Evolutionary conservation across 2,113 vertebrate genomes (phyloP).

Genomic region (Psettodes erumei): DNA sequence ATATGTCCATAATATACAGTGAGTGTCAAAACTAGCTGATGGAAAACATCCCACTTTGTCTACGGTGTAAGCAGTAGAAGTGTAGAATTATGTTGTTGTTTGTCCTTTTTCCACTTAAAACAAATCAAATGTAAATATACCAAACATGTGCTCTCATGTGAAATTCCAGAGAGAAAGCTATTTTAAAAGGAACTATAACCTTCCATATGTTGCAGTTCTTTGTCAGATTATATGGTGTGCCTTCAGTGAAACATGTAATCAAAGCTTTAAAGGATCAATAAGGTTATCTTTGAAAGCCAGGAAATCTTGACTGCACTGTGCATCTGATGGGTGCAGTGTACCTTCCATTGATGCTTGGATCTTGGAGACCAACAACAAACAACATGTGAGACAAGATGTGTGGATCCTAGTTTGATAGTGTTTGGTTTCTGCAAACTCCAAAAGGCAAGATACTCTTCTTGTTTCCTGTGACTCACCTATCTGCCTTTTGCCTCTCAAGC

Average conservation of each 20-base stretch:
- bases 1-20: conserved; percentile 52
- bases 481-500: conserved; percentile 23
- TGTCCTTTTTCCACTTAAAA: background rate
- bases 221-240: background rate
- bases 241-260: conserved; percentile 23
- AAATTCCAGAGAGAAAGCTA: background rate
- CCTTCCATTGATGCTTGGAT: conserved; percentile 35
- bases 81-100: background rate
- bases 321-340: conserved; percentile 23
- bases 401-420: background rate
- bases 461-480: conserved; percentile 7
- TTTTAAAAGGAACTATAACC: background rate
- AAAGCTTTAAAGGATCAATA: conserved; percentile 28
- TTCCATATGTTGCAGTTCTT: background rate
- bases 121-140: no score
- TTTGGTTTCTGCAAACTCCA: conserved; percentile 36
- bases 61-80: background rate
- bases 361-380: conserved; percentile 38
- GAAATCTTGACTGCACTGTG: conserved; percentile 22
- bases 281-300: conserved; percentile 24
- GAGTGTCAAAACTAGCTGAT: conserved; percentile 14
- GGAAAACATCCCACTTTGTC: background rate
- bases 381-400: conserved; percentile 14
- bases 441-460: conserved; percentile 34
- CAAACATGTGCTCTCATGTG: background rate